These are phyloP conservation scores for Lordiphosa stackelbergi DNA, from an alignment of 1,140 invertebrate species.

Conservation along the genomic window DNA sequence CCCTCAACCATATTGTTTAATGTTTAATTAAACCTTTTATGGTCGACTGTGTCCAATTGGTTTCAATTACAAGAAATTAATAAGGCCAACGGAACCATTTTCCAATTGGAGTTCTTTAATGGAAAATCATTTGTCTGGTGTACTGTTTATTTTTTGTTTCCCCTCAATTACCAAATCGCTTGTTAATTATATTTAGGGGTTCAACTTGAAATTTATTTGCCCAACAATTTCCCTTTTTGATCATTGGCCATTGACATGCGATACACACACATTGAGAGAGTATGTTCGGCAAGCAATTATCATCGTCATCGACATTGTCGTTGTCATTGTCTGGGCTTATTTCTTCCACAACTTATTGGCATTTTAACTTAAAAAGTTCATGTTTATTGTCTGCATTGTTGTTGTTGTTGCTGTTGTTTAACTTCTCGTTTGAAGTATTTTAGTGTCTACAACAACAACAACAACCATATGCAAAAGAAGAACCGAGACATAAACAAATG, in stretches of 20 bases:
- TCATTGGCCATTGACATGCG: conserved; percentile 30
- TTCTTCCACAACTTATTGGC: conserved; percentile 14
- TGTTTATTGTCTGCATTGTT: conserved; percentile 7
- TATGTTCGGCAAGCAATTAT: conserved; percentile 5
- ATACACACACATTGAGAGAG: not conserved
- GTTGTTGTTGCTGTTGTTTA: conserved; percentile 6
- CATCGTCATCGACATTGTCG: not conserved
- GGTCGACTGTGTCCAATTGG: not conserved
- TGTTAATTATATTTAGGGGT: too few relatives aligned
- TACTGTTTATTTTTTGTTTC: too few relatives aligned
- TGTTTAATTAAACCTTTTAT: not conserved
- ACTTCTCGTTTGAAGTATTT: not conserved
- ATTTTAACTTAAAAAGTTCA: conserved; percentile 29
- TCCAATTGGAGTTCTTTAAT: not conserved
- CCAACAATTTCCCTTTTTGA: conserved; percentile 1
- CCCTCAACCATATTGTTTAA: too few relatives aligned
- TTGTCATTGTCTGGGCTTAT: too few relatives aligned
- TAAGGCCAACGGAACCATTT: not conserved
- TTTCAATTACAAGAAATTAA: not conserved
- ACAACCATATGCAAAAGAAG: too few relatives aligned
- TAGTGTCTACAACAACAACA: too few relatives aligned
- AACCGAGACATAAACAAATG: too few relatives aligned
- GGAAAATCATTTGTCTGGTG: too few relatives aligned
- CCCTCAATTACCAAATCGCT: too few relatives aligned
- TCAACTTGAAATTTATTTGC: too few relatives aligned